Conservation (phyloP, 2,888 invertebrate genomes). For the Drosophila nigritarsus region DNA sequence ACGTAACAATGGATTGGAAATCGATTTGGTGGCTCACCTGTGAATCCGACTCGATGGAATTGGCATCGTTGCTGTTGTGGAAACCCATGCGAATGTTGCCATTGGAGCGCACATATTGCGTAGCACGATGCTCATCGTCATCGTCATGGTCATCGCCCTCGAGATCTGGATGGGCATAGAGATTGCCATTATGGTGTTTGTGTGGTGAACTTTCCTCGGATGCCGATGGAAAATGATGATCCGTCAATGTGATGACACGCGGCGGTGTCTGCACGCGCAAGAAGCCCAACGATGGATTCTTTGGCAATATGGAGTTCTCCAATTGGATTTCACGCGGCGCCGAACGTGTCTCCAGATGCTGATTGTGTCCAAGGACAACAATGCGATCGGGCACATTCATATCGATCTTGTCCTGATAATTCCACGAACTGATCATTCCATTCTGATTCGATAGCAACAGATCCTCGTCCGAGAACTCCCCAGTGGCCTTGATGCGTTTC, state of each 20-base stretch:
- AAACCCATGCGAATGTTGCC: constrained; percentile 78
- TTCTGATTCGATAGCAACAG: constrained; percentile 87
- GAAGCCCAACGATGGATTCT: constrained; percentile 87
- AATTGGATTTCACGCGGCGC: constrained; percentile 94
- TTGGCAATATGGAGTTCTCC: constrained; percentile 92
- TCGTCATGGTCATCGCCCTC: constrained; percentile 67
- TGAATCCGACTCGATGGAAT: constrained; percentile 83
- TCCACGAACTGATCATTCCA: constrained; percentile 87
- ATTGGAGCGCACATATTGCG: constrained; percentile 81
- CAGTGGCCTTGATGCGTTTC: constrained; percentile 91
- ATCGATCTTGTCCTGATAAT: constrained; percentile 91
- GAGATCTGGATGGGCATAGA: constrained; percentile 61
- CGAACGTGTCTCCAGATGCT: constrained; percentile 89
- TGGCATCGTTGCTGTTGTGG: constrained; percentile 76
- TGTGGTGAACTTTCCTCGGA: constrained; percentile 86
- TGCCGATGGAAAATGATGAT: constrained; percentile 92
- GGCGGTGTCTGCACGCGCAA: constrained; percentile 95
- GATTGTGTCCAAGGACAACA: constrained; percentile 92
- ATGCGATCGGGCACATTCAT: constrained; percentile 98
- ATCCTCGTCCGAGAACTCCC: constrained; percentile 89
- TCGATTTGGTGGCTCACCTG: constrained; percentile 63
- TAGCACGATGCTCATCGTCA: constrained; percentile 71
- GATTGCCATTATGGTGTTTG: constrained; percentile 56
- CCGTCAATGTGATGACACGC: constrained; percentile 93
- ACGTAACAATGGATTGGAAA: constrained; percentile 22